A percentile compares a stretch with the other conserved stretches of the same genome.
Evolutionary conservation across 2,113 vertebrate genomes (phyloP).

Genomic region (Indri indri): DNA sequence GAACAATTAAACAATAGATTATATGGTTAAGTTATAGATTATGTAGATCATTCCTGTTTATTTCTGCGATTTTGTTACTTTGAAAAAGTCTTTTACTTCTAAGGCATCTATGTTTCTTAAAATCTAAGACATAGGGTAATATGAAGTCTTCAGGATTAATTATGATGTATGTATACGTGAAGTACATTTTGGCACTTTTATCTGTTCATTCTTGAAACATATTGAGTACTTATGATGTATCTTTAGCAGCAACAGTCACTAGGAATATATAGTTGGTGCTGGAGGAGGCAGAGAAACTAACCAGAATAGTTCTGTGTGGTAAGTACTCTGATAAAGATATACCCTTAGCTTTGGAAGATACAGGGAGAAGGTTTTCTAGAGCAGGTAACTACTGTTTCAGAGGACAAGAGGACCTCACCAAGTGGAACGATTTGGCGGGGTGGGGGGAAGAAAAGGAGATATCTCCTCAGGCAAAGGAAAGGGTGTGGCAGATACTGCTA

Average conservation of each 20-base stretch:
- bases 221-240: not conserved
- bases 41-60: not conserved
- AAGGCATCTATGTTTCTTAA: not conserved
- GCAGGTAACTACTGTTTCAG: not conserved
- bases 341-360: not conserved
- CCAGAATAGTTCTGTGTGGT: not conserved
- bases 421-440: not conserved
- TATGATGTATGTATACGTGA: not conserved
- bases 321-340: not conserved
- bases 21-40: not conserved
- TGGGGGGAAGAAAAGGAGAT: not conserved
- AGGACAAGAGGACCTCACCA: not conserved
- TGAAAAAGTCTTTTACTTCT: not conserved
- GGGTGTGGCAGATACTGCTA: not conserved
- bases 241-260: not conserved
- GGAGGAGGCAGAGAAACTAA: not conserved
- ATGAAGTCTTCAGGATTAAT: not conserved
- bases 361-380: not conserved
- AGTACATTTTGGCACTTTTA: not conserved
- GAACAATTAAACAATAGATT: not conserved
- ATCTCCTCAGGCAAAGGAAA: not conserved
- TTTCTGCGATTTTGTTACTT: not conserved
- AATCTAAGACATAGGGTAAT: not conserved
- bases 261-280: not conserved
- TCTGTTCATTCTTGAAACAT: not conserved